Evolutionary conservation across 2,113 vertebrate genomes (phyloP).

Genomic region (Crotophaga sulcirostris): DNA sequence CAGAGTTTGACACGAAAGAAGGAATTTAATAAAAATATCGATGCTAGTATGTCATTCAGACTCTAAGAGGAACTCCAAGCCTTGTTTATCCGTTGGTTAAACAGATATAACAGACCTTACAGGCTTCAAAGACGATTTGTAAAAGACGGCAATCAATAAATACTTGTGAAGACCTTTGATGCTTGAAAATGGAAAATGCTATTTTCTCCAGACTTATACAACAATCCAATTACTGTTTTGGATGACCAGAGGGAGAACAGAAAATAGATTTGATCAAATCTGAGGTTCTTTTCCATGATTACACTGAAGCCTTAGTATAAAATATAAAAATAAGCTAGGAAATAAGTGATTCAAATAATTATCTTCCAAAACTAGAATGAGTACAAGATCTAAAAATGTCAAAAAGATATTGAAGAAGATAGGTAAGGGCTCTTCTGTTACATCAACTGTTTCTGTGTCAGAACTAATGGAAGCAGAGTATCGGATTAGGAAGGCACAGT

Average conservation of each 20-base stretch:
- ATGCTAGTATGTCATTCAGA: neutral
- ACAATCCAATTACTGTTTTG: conserved; percentile 5
- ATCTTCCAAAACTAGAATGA: neutral
- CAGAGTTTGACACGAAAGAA: neutral
- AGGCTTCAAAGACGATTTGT: conserved; percentile 16
- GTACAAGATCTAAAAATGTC: neutral
- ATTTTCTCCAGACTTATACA: conserved; percentile 5
- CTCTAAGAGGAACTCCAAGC: neutral
- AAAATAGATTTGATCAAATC: neutral
- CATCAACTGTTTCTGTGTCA: neutral
- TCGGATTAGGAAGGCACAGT: neutral
- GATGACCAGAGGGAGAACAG: neutral
- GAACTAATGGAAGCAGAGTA: neutral
- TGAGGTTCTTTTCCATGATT: neutral
- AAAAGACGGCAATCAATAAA: conserved; percentile 26
- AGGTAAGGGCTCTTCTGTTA: neutral
- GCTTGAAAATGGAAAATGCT: conserved; percentile 49
- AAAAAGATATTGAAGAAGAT: neutral
- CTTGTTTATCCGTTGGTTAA: conserved; percentile 4
- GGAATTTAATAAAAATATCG: neutral
- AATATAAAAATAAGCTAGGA: neutral
- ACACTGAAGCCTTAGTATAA: neutral
- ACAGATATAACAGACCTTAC: neutral
- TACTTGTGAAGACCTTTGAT: conserved; percentile 14
- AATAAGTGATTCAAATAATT: neutral